Percentiles rank a stretch among this genome's conserved stretches.
Evolutionary conservation across 1,140 invertebrate genomes (phyloP).

Genomic region (Oncopodura yosiiana): DNA sequence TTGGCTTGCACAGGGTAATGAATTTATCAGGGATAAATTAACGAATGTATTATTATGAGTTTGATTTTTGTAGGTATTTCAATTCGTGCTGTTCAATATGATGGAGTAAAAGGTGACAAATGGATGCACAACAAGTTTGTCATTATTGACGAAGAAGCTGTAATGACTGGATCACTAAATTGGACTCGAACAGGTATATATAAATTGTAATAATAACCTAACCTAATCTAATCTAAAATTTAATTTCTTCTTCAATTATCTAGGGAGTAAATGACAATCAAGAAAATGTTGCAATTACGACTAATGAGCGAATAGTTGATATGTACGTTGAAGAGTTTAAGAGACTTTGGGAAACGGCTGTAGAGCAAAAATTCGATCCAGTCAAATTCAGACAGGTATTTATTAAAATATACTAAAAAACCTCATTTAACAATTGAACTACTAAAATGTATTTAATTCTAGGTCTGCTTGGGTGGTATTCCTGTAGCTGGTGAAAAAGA

Average conservation of each 20-base stretch:
- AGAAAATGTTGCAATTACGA: slow-evolving; percentile 19
- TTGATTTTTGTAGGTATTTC: not conserved
- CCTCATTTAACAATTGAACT: not conserved
- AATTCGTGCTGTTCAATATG: not conserved
- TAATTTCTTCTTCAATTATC: not conserved
- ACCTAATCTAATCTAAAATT: not conserved
- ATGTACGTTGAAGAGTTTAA: slow-evolving; percentile 9
- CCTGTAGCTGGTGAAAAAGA: not conserved
- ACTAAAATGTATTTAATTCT: not conserved
- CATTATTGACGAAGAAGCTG: slow-evolving; percentile 25
- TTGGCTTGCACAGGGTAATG: too few relatives aligned
- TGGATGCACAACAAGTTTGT: slow-evolving; percentile 31
- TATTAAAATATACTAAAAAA: not conserved
- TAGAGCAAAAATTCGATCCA: not conserved
- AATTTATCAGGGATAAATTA: too few relatives aligned
- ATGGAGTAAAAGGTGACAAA: not conserved
- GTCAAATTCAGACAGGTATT: not conserved
- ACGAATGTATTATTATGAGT: not conserved
- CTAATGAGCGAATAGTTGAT: slow-evolving; percentile 1
- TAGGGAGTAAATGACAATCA: slow-evolving; percentile 15
- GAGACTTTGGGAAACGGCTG: slow-evolving; percentile 5
- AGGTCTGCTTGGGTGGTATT: not conserved
- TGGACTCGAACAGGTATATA: slow-evolving; percentile 22
- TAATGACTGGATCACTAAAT: slow-evolving; percentile 26
- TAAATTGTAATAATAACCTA: not conserved